Percentiles rank a stretch among this genome's conserved stretches.
phyloP scores from a whole-genome alignment of 1,140 invertebrate species.

The Ectropis grisescens region DNA sequence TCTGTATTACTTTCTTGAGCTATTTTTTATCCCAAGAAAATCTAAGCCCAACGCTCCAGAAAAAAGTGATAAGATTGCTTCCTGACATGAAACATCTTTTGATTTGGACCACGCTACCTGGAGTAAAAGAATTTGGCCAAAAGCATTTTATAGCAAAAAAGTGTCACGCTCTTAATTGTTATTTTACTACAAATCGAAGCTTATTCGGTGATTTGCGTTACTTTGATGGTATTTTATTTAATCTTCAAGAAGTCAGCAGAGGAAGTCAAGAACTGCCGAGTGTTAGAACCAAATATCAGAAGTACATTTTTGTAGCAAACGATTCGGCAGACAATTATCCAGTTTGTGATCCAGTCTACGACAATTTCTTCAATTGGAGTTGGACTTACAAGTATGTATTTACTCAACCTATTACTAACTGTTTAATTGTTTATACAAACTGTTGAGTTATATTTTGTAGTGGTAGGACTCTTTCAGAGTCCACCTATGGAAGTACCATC shows the following conservation, averaged over 20 bases:
- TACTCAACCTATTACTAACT: too few species aligned
- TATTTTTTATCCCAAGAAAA: too few species aligned
- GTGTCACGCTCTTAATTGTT: constrained; percentile 36
- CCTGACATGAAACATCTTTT: constrained; percentile 35
- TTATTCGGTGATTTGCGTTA: constrained; percentile 34
- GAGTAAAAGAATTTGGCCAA: constrained; percentile 26
- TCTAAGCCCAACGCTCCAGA: too few species aligned
- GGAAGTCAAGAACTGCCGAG: constrained; percentile 16
- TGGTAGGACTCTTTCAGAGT: too few species aligned
- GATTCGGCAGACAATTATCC: constrained; percentile 50
- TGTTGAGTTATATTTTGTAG: too few species aligned
- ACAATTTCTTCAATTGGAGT: constrained; percentile 74
- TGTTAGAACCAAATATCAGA: constrained; percentile 32
- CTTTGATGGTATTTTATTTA: constrained; percentile 57
- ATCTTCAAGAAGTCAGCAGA: constrained; percentile 27
- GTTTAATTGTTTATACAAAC: too few species aligned
- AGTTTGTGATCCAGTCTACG: constrained; percentile 33
- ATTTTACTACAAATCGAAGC: constrained; percentile 35
- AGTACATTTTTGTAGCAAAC: constrained; percentile 60
- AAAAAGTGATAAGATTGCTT: constrained; percentile 24
- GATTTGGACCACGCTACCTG: constrained; percentile 26
- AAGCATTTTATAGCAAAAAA: constrained; percentile 23
- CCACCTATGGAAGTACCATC: too few species aligned
- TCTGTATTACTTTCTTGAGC: too few species aligned
- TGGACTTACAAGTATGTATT: constrained; percentile 72